Evolutionary conservation across 1,140 invertebrate genomes (phyloP).

Genomic region (Aplysia californica): DNA sequence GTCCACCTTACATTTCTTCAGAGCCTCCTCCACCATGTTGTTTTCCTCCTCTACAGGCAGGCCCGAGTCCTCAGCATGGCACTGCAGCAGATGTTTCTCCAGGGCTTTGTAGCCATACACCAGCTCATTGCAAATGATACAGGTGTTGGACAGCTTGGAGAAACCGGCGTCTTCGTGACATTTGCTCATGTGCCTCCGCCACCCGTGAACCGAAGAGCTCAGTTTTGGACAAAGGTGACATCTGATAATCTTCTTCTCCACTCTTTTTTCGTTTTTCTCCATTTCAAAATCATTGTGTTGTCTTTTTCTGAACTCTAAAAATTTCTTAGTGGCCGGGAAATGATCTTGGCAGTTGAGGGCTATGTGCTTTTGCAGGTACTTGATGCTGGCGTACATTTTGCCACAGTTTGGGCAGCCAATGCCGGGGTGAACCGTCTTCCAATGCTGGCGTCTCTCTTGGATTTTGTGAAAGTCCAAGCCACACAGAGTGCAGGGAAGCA

Average conservation of each 20-base stretch:
- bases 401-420: constrained; percentile 29
- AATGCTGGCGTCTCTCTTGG: constrained; percentile 23
- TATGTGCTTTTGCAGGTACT: constrained; percentile 27
- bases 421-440: constrained; percentile 24
- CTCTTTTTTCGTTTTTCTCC: not conserved
- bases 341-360: constrained; percentile 29
- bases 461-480: constrained; percentile 26
- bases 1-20: constrained; percentile 23
- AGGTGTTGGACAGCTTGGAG: constrained; percentile 28
- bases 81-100: constrained; percentile 24
- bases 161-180: constrained; percentile 22
- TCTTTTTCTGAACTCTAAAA: constrained; percentile 23
- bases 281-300: constrained; percentile 29
- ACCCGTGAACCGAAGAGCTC: constrained; percentile 19
- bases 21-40: constrained; percentile 16
- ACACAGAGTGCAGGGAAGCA: constrained; percentile 23
- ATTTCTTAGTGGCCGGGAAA: constrained; percentile 24
- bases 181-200: constrained; percentile 24
- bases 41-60: constrained; percentile 26
- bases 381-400: constrained; percentile 30
- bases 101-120: constrained; percentile 29
- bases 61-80: constrained; percentile 22
- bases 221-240: constrained; percentile 28
- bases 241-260: constrained; percentile 19
- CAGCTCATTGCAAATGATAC: constrained; percentile 26